phyloP scores from a whole-genome alignment of 2,888 invertebrate species.

The Morpho achilles region DNA sequence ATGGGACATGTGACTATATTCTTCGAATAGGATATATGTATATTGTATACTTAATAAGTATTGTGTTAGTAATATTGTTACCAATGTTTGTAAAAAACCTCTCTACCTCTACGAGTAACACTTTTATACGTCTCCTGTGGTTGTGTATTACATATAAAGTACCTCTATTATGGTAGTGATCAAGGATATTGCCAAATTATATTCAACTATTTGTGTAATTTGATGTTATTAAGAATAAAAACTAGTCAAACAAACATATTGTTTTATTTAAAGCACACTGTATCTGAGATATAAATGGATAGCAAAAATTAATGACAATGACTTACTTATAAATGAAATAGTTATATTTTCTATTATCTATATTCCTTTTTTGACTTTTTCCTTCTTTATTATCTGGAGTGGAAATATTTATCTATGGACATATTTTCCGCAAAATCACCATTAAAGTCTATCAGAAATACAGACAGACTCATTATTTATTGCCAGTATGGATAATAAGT shows the following conservation, averaged over 20 bases:
- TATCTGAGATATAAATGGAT: no score
- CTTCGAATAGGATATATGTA: background rate
- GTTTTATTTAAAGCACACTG: constrained; percentile 1
- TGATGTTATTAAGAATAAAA: constrained; percentile 62
- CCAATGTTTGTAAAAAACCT: constrained; percentile 18
- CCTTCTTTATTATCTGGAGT: no score
- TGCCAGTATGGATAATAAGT: no score
- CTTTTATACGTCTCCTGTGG: constrained; percentile 30
- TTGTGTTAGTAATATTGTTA: constrained; percentile 13
- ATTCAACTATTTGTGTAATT: constrained; percentile 54
- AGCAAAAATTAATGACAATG: no score
- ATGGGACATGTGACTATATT: no score
- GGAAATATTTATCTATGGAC: no score
- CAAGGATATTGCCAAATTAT: constrained; percentile 53
- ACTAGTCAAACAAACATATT: constrained; percentile 54
- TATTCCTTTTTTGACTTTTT: no score
- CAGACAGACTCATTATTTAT: no score
- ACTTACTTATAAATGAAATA: no score
- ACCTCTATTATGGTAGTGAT: constrained; percentile 41
- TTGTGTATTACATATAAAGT: constrained; percentile 36
- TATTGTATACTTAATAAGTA: constrained; percentile 6
- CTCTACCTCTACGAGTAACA: constrained; percentile 24
- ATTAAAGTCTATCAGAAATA: no score
- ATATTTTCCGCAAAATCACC: no score
- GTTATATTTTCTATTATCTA: no score